Percentiles rank a stretch among this genome's conserved stretches.
phyloP scores from a whole-genome alignment of 2,797 vertebrate species.

The Coregonus suidteri region DNA sequence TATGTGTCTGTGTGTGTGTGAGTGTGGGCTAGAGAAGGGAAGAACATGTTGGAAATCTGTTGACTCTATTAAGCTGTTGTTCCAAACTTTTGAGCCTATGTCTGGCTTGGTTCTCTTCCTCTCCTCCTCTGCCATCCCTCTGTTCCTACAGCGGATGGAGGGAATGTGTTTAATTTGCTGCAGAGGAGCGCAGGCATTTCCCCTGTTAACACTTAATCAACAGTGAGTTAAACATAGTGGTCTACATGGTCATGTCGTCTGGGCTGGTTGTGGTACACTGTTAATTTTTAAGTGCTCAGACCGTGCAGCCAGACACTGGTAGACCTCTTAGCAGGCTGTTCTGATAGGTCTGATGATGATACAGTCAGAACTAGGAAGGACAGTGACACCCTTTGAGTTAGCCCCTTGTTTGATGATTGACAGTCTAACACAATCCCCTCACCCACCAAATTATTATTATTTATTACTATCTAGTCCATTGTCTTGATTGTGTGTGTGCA shows the following conservation, averaged over 20 bases:
- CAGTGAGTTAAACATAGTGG: conserved; percentile 9
- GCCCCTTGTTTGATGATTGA: conserved; percentile 2
- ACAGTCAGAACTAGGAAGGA: neutral
- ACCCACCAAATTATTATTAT: neutral
- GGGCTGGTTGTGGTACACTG: neutral
- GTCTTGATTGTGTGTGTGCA: conserved; percentile 13
- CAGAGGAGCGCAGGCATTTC: conserved; percentile 25
- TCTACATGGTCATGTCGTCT: neutral
- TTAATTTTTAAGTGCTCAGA: neutral
- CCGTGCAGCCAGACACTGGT: neutral
- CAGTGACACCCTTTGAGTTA: neutral
- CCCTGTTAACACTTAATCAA: conserved; percentile 38
- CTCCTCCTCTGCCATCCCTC: conserved; percentile 13
- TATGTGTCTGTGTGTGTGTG: neutral
- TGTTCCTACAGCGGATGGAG: conserved; percentile 37
- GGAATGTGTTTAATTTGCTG: conserved; percentile 12
- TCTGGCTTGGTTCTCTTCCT: conserved; percentile 30
- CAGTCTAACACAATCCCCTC: neutral
- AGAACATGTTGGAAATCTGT: conserved; percentile 35
- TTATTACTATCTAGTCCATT: too few relatives aligned
- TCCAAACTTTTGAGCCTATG: conserved; percentile 21
- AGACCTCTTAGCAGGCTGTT: neutral
- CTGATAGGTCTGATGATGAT: neutral
- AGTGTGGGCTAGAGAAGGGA: conserved; percentile 10
- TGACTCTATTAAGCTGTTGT: conserved; percentile 31